These are phyloP conservation scores for Heliconius aoede DNA, from an alignment of 2,888 invertebrate genomes.

Conservation along the genomic window DNA sequence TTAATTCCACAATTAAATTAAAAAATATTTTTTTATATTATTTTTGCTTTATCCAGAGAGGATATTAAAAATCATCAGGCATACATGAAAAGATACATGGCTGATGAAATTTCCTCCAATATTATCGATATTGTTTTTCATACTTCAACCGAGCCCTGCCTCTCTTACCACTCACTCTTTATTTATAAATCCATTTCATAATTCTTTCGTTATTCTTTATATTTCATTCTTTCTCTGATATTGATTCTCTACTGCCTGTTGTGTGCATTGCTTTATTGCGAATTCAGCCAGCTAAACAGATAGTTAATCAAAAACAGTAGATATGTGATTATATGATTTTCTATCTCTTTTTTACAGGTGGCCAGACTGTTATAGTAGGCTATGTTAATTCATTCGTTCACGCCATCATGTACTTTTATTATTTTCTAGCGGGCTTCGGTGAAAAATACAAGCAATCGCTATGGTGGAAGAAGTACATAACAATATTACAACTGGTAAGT, in stretches of 20 bases:
- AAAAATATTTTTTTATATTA: too few relatives aligned
- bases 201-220: background rate
- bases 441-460: slow-evolving; percentile 92
- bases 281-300: background rate
- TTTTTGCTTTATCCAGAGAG: too few relatives aligned
- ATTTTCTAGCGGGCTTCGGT: slow-evolving; percentile 92
- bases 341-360: slow-evolving; percentile 47
- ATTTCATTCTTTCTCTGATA: background rate
- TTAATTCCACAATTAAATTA: too few relatives aligned
- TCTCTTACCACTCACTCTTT: background rate
- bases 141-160: background rate
- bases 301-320: background rate
- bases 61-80: too few relatives aligned
- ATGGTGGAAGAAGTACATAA: slow-evolving; percentile 97
- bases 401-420: slow-evolving; percentile 95
- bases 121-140: background rate
- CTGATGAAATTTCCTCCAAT: background rate
- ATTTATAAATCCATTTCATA: background rate
- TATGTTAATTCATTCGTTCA: slow-evolving; percentile 92
- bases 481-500: slow-evolving; percentile 90
- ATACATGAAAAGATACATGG: too few relatives aligned
- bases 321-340: background rate
- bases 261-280: background rate
- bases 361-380: slow-evolving; percentile 69
- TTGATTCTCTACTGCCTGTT: too few relatives aligned